phyloP scores from a whole-genome alignment of 2,888 invertebrate species.

The Andrena trimmerana region DNA sequence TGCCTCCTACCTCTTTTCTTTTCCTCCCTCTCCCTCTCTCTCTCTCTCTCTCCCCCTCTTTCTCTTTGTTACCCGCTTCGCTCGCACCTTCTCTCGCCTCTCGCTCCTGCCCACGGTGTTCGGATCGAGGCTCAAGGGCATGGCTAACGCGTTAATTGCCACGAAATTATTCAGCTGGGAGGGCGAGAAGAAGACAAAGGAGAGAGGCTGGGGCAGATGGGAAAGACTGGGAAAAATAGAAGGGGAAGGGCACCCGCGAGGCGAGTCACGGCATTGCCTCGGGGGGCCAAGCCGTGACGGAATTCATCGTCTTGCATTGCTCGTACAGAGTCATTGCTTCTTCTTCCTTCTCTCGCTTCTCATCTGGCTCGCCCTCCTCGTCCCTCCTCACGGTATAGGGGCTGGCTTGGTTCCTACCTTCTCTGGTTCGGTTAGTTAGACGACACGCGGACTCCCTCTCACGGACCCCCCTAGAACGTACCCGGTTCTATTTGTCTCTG shows the following conservation, averaged over 20 bases:
- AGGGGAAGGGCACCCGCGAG: constrained; percentile 57
- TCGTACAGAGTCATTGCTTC: constrained; percentile 39
- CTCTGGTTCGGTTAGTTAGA: constrained; percentile 59
- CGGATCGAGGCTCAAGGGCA: constrained; percentile 34
- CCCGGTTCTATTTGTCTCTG: constrained; percentile 78
- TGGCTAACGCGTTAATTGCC: constrained; percentile 70
- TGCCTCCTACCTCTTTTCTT: constrained; percentile 5
- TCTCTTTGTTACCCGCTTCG: neutral
- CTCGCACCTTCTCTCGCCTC: neutral
- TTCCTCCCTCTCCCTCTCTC: neutral
- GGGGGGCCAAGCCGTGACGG: constrained; percentile 64
- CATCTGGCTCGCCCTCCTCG: constrained; percentile 9
- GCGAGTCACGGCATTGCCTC: constrained; percentile 63
- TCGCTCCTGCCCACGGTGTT: constrained; percentile 4
- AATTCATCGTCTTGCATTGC: constrained; percentile 63
- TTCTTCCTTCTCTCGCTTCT: constrained; percentile 33
- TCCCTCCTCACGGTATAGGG: constrained; percentile 25
- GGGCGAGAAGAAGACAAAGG: constrained; percentile 35
- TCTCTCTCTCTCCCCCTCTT: neutral
- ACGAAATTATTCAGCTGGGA: constrained; percentile 72
- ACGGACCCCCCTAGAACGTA: constrained; percentile 62
- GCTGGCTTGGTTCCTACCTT: constrained; percentile 41
- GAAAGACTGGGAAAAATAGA: constrained; percentile 9
- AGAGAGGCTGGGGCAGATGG: neutral
- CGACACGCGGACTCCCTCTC: constrained; percentile 58